Percentiles rank a stretch among this genome's conserved stretches.
Conservation (phyloP, 2,888 invertebrate species). For the Lasiommata megera region DNA sequence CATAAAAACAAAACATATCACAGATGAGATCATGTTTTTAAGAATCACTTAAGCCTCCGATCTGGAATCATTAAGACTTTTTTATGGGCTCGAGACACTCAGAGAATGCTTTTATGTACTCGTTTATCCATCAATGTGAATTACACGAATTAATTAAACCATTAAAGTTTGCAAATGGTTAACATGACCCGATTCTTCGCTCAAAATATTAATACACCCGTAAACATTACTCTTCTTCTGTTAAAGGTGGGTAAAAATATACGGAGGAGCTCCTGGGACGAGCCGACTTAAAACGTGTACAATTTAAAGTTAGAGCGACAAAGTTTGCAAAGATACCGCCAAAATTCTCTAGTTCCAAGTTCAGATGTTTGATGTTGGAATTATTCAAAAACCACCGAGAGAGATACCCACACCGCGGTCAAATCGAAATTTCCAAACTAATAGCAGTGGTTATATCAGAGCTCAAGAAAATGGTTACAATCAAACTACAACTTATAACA, state of each 20-base stretch:
- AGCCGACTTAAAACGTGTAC: neutral
- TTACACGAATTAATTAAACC: too few species aligned
- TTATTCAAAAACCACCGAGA: conserved; percentile 8
- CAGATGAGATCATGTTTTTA: neutral
- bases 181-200: too few species aligned
- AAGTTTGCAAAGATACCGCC: conserved; percentile 6
- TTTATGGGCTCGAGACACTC: neutral
- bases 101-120: neutral
- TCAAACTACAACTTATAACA: too few species aligned
- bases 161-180: too few species aligned
- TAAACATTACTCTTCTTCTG: too few species aligned
- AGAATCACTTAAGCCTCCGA: conserved; percentile 8
- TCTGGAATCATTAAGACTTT: conserved; percentile 5
- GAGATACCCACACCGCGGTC: neutral
- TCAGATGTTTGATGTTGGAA: conserved; percentile 12
- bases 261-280: neutral
- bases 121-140: neutral
- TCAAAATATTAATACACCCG: too few species aligned
- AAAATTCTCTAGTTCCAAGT: conserved; percentile 1
- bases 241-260: neutral
- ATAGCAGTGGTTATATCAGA: neutral
- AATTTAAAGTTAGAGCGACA: conserved; percentile 4
- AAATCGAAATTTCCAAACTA: neutral
- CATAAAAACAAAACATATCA: conserved; percentile 11
- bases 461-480: too few species aligned